Conservation (phyloP, 1,140 invertebrate genomes). For the Holcopasites calliopsidis region DNA sequence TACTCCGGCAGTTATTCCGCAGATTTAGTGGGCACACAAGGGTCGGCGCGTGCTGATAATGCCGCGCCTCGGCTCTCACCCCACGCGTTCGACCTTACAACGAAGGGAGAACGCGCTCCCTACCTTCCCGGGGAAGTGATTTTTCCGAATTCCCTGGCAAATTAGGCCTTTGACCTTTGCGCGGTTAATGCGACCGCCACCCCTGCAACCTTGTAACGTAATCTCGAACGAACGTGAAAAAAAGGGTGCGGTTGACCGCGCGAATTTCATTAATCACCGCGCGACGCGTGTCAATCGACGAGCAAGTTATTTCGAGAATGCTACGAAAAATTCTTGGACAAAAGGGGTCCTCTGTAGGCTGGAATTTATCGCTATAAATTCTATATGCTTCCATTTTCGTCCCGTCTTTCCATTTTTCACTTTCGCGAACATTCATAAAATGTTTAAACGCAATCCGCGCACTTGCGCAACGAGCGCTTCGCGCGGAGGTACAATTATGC, state of each 20-base stretch:
- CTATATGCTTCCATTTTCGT: too few species aligned
- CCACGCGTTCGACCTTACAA: slow-evolving; percentile 40
- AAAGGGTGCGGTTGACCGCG: background rate
- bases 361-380: too few species aligned
- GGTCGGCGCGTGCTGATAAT: slow-evolving; percentile 78
- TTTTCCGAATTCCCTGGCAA: slow-evolving; percentile 64
- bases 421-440: slow-evolving; percentile 5
- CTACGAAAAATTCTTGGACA: background rate
- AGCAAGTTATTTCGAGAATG: background rate
- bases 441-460: slow-evolving; percentile 1
- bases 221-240: background rate
- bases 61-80: slow-evolving; percentile 63
- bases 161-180: slow-evolving; percentile 55
- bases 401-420: too few species aligned
- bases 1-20: slow-evolving; percentile 65
- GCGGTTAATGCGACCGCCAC: background rate
- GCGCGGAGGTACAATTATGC: slow-evolving; percentile 73
- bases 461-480: slow-evolving; percentile 18
- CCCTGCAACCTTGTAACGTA: background rate
- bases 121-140: slow-evolving; percentile 44
- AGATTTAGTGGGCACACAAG: slow-evolving; percentile 79
- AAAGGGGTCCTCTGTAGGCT: too few species aligned
- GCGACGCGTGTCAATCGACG: background rate
- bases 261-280: slow-evolving; percentile 1
- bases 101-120: background rate